Evolutionary conservation across 2,113 vertebrate species (phyloP).

Genomic region (Psephotus haematonotus): DNA sequence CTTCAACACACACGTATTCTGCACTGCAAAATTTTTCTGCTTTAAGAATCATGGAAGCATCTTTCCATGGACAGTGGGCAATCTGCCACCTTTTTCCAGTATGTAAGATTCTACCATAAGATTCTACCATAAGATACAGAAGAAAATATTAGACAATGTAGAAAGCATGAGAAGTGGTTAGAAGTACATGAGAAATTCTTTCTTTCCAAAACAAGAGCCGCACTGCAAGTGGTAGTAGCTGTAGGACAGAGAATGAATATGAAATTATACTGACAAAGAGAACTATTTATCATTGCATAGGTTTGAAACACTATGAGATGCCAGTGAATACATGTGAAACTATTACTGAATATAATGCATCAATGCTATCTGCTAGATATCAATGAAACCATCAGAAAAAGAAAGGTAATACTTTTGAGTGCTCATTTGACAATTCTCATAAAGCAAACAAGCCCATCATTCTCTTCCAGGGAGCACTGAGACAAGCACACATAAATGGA

Average conservation of each 20-base stretch:
- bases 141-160: not conserved
- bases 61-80: not conserved
- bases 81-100: not conserved
- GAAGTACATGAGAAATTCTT: not conserved
- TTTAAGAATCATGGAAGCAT: not conserved
- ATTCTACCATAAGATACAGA: not conserved
- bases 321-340: not conserved
- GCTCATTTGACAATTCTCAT: not conserved
- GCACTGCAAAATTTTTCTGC: not conserved
- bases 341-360: not conserved
- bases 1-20: not conserved
- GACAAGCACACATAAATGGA: not conserved
- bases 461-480: not conserved
- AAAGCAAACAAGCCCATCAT: not conserved
- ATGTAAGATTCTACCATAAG: not conserved
- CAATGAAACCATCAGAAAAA: not conserved
- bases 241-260: not conserved
- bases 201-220: not conserved
- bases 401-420: not conserved
- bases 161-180: not conserved
- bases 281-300: not conserved
- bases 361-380: not conserved
- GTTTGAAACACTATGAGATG: not conserved
- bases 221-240: not conserved
- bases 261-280: not conserved